A percentile compares a stretch with the other conserved stretches of the same genome.
These are phyloP conservation scores for Anguilla japonica DNA, from an alignment of 2,113 vertebrate species.

Conservation along the genomic window DNA sequence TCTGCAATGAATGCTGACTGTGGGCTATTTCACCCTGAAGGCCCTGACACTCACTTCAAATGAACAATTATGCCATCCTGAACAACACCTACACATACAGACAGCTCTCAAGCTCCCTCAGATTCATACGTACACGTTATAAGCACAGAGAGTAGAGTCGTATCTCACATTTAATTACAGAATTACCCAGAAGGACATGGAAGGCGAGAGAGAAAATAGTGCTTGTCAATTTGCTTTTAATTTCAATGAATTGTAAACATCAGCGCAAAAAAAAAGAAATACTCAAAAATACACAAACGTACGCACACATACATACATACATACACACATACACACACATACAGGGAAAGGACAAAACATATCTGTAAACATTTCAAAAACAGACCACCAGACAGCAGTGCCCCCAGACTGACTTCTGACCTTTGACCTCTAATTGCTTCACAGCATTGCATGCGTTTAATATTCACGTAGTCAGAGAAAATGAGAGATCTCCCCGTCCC, in stretches of 20 bases:
- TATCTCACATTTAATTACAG: slow-evolving; percentile 31
- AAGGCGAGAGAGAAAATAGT: slow-evolving; percentile 37
- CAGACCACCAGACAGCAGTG: slow-evolving; percentile 40
- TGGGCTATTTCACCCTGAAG: background rate
- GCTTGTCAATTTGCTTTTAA: slow-evolving; percentile 8
- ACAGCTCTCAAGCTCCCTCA: slow-evolving; percentile 37
- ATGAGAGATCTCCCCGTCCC: slow-evolving; percentile 1
- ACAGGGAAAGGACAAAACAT: slow-evolving; percentile 56
- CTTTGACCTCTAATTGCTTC: background rate
- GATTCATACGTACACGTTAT: background rate
- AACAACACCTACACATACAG: slow-evolving; percentile 20
- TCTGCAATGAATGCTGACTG: background rate
- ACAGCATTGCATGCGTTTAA: background rate
- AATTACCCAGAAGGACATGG: slow-evolving; percentile 43
- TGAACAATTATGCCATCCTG: background rate
- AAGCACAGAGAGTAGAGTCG: background rate
- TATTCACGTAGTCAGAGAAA: slow-evolving; percentile 2
- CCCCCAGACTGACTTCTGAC: slow-evolving; percentile 32
- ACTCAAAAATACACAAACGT: slow-evolving; percentile 46
- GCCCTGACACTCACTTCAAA: background rate
- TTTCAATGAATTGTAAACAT: slow-evolving; percentile 60
- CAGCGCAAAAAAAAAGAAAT: slow-evolving; percentile 62
- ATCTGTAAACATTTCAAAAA: slow-evolving; percentile 71
- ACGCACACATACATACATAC: background rate
- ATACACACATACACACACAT: slow-evolving; percentile 13